phyloP scores from a whole-genome alignment of 2,888 invertebrate genomes.

The Baronia brevicornis region DNA sequence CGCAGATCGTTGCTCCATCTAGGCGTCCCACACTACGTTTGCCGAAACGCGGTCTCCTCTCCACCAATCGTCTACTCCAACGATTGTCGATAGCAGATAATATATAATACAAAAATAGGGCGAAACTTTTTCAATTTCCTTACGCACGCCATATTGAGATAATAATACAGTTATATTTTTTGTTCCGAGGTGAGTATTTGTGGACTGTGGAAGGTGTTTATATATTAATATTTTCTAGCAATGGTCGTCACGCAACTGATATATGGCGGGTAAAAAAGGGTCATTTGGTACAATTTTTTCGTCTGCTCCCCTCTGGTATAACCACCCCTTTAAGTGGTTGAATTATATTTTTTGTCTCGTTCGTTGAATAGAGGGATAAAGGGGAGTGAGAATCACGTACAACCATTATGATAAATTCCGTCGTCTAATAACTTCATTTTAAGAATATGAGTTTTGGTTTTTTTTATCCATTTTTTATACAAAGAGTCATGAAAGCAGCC shows the following conservation, averaged over 20 bases:
- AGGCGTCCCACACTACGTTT: too few species aligned
- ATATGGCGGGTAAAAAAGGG: slow-evolving; percentile 25
- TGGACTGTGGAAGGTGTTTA: slow-evolving; percentile 32
- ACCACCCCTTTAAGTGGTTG: slow-evolving; percentile 17
- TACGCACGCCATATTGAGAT: slow-evolving; percentile 29
- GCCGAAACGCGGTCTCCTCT: too few species aligned
- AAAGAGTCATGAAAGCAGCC: too few species aligned
- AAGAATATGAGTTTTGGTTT: not conserved
- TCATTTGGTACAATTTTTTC: slow-evolving; percentile 23
- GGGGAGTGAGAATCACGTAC: slow-evolving; percentile 11
- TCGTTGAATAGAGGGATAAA: slow-evolving; percentile 5
- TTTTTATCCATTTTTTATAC: too few species aligned
- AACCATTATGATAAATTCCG: slow-evolving; percentile 6
- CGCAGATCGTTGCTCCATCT: too few species aligned
- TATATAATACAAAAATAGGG: not conserved
- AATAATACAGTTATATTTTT: slow-evolving; percentile 35
- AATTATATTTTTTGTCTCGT: slow-evolving; percentile 21
- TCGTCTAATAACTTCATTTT: slow-evolving; percentile 1
- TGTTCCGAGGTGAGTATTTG: slow-evolving; percentile 28
- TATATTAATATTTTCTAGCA: slow-evolving; percentile 40
- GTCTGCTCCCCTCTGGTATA: slow-evolving; percentile 16
- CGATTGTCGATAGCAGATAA: too few species aligned
- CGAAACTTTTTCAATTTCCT: slow-evolving; percentile 1
- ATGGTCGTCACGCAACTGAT: slow-evolving; percentile 34
- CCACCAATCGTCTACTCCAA: too few species aligned